Evolutionary conservation across 2,113 vertebrate species (phyloP).

Genomic region (Etia nguti): DNA sequence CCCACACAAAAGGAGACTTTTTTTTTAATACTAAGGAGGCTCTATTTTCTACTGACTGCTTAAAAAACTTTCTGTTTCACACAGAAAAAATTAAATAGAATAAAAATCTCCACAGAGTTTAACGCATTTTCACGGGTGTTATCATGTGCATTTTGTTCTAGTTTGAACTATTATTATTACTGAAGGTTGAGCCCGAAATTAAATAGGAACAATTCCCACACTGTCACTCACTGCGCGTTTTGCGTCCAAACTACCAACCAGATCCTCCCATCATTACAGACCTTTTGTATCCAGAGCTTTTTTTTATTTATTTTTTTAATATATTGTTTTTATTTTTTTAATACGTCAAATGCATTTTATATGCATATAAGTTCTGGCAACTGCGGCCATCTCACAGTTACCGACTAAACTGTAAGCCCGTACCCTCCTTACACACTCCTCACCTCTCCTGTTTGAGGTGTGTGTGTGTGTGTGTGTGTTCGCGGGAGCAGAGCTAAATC

Average conservation of each 20-base stretch:
- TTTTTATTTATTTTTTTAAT: background rate
- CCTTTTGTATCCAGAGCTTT: background rate
- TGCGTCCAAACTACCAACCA: background rate
- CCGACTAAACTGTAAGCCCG: background rate
- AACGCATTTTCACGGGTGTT: background rate
- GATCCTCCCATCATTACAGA: background rate
- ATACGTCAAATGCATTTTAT: background rate
- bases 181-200: background rate
- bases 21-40: background rate
- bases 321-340: background rate
- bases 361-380: background rate
- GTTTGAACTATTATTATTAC: background rate
- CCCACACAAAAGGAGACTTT: background rate
- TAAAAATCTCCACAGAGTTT: background rate
- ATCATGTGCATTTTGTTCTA: background rate
- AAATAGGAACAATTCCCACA: background rate
- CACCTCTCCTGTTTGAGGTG: background rate
- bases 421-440: background rate
- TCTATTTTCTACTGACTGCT: background rate
- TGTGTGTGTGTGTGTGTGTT: background rate
- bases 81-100: background rate
- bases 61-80: background rate
- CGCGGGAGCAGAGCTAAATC: background rate
- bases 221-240: background rate
- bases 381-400: background rate